Conservation (phyloP, 2,113 vertebrate species). For the Eublepharis macularius region DNA sequence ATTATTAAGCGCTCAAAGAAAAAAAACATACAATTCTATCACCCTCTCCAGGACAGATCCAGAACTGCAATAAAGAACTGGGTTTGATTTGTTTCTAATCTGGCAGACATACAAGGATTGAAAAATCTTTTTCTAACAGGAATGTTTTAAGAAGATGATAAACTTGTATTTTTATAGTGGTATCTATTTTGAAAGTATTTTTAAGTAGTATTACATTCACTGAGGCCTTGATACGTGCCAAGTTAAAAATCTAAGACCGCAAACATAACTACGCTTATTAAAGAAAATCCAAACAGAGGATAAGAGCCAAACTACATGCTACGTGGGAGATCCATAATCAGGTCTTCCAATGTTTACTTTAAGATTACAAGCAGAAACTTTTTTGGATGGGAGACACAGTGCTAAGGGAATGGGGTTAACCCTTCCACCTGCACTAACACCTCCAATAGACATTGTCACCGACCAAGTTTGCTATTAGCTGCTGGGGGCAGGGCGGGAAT, state of each 20-base stretch:
- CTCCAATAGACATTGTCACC: too few species aligned
- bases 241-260: not conserved
- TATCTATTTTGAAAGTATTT: too few species aligned
- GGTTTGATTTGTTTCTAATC: not conserved
- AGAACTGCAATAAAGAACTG: not conserved
- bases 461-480: too few species aligned
- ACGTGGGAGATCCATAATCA: too few species aligned
- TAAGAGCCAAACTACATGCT: not conserved
- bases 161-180: not conserved
- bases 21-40: conserved; percentile 51
- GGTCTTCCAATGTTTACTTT: too few species aligned
- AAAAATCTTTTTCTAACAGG: not conserved
- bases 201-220: too few species aligned
- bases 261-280: not conserved
- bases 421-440: too few species aligned
- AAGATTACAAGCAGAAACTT: too few species aligned
- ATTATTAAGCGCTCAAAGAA: not conserved
- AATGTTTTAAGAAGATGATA: not conserved
- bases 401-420: too few species aligned
- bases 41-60: conserved; percentile 65
- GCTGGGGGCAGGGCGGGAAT: too few species aligned
- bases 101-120: not conserved
- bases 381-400: too few species aligned
- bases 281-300: not conserved
- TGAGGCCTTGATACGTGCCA: not conserved